Conservation (phyloP, 2,888 invertebrate genomes). For the Pharmacophagus antenor region DNA sequence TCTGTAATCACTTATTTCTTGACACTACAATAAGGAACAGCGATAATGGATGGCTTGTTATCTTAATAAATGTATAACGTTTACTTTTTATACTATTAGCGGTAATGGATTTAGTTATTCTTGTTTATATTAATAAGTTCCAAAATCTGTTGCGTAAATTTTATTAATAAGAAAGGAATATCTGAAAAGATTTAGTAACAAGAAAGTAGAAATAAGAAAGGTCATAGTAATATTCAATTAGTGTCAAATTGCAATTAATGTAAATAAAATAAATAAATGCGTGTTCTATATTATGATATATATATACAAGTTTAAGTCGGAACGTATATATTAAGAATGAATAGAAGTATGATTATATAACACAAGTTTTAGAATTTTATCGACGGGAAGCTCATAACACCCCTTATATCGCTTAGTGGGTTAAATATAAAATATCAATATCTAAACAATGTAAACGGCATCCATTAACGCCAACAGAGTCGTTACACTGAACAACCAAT, state of each 20-base stretch:
- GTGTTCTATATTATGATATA: too few species aligned
- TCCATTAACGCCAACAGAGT: background rate
- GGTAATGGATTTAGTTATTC: background rate
- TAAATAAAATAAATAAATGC: too few species aligned
- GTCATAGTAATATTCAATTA: too few species aligned
- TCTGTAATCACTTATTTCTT: conserved; percentile 1
- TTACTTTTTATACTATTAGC: background rate
- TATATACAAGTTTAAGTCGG: too few species aligned
- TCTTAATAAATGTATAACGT: conserved; percentile 5
- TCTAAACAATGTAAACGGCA: background rate
- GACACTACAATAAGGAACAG: conserved; percentile 1
- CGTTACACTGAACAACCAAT: conserved; percentile 2
- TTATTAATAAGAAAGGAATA: too few species aligned
- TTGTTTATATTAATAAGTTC: background rate
- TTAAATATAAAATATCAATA: background rate
- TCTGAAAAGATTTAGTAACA: too few species aligned
- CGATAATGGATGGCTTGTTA: conserved; percentile 9
- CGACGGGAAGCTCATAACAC: too few species aligned
- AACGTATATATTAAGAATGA: too few species aligned
- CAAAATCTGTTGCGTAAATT: background rate
- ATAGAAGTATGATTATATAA: too few species aligned
- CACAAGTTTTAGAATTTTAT: too few species aligned
- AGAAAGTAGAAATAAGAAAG: too few species aligned
- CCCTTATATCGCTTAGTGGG: background rate
- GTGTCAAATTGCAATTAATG: too few species aligned